phyloP scores from a whole-genome alignment of 2,797 vertebrate species.

The Ara ararauna region DNA sequence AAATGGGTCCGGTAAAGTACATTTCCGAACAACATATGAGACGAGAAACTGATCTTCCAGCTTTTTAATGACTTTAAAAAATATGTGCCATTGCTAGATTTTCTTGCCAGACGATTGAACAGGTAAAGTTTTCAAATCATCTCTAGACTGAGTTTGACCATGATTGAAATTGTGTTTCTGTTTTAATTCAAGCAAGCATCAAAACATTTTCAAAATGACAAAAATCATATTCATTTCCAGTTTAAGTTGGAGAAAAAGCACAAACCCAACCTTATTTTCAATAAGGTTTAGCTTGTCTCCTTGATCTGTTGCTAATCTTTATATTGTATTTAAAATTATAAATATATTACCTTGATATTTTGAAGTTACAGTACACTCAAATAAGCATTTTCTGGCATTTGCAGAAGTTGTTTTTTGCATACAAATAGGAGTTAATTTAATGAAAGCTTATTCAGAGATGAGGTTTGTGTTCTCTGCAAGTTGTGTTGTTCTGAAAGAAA shows the following conservation, averaged over 20 bases:
- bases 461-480: neutral
- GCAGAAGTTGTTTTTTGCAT: neutral
- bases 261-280: neutral
- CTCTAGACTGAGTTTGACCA: neutral
- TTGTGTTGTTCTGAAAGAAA: neutral
- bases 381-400: neutral
- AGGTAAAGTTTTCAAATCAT: neutral
- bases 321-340: neutral
- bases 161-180: neutral
- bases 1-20: neutral
- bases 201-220: neutral
- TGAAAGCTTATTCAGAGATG: neutral
- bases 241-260: neutral
- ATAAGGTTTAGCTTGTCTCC: neutral
- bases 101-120: neutral
- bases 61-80: neutral
- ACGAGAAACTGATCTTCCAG: neutral
- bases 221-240: neutral
- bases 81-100: neutral
- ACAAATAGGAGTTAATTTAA: neutral
- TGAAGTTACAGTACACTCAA: neutral
- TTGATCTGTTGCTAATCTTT: neutral
- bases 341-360: neutral
- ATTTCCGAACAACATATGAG: neutral
- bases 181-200: neutral